Conservation (phyloP, 2,113 vertebrate species). For the Apus apus region DNA sequence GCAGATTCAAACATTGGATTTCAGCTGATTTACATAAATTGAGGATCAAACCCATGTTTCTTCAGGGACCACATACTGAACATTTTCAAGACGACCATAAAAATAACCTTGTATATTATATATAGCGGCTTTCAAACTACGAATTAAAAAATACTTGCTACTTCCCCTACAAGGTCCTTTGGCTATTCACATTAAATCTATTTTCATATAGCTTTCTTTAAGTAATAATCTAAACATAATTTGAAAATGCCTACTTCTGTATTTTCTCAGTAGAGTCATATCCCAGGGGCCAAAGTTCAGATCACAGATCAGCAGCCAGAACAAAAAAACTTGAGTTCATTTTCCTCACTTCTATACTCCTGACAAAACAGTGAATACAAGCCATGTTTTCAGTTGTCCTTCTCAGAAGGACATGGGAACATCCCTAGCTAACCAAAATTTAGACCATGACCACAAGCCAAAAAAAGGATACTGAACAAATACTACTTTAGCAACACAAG, state of each 20-base stretch:
- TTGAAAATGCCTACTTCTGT: not conserved
- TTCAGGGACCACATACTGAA: not conserved
- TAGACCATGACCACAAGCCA: not conserved
- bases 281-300: accelerated
- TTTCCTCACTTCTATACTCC: not conserved
- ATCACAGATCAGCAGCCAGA: not conserved
- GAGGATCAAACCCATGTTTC: not conserved
- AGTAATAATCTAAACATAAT: not conserved
- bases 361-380: not conserved
- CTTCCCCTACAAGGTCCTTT: not conserved
- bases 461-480: not conserved
- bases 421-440: not conserved
- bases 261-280: not conserved
- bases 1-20: not conserved
- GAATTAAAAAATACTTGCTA: not conserved
- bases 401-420: not conserved
- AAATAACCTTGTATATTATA: not conserved
- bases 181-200: not conserved
- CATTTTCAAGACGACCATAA: not conserved
- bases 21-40: not conserved
- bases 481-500: not conserved
- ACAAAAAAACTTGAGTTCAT: not conserved
- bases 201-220: not conserved
- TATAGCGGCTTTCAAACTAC: not conserved
- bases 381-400: not conserved